Percentiles rank a stretch among this genome's conserved stretches.
Conservation (phyloP, 37 sponge, comb jelly and placozoan genomes). For the Crambe crambe region DNA sequence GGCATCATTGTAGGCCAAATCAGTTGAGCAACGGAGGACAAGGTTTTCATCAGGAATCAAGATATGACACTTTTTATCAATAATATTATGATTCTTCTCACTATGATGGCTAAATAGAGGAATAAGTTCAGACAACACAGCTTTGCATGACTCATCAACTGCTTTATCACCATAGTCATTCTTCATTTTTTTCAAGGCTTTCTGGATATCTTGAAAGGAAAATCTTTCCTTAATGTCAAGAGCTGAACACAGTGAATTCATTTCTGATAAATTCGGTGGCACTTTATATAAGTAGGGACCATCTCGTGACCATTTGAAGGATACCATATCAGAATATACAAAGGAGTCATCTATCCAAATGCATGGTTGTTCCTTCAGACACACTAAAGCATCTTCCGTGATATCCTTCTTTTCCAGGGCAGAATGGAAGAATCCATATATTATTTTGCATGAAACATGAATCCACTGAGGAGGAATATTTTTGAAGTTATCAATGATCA, state of each 20-base stretch:
- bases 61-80: background rate
- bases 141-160: constrained; percentile 12
- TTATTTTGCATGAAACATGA: background rate
- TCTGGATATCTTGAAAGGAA: no score
- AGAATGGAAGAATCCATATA: constrained; percentile 20
- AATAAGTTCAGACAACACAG: background rate
- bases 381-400: no score
- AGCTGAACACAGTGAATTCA: constrained; percentile 10
- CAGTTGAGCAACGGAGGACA: constrained; percentile 17
- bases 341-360: no score
- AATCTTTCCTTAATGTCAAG: constrained; percentile 31
- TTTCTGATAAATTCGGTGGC: constrained; percentile 9
- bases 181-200: constrained; percentile 48
- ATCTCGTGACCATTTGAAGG: no score
- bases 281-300: constrained; percentile 59
- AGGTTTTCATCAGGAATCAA: constrained; percentile 29
- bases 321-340: no score
- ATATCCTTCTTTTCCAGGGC: no score
- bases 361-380: no score
- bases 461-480: background rate
- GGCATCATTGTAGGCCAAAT: constrained; percentile 45
- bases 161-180: constrained; percentile 20
- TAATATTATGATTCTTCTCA: background rate
- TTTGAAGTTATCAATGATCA: constrained; percentile 11
- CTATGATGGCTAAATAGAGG: background rate